Evolutionary conservation across 2,797 vertebrate genomes (phyloP), one percentile per base, ranked within the genome.

Genomic region (Gallirallus australis): DNA sequence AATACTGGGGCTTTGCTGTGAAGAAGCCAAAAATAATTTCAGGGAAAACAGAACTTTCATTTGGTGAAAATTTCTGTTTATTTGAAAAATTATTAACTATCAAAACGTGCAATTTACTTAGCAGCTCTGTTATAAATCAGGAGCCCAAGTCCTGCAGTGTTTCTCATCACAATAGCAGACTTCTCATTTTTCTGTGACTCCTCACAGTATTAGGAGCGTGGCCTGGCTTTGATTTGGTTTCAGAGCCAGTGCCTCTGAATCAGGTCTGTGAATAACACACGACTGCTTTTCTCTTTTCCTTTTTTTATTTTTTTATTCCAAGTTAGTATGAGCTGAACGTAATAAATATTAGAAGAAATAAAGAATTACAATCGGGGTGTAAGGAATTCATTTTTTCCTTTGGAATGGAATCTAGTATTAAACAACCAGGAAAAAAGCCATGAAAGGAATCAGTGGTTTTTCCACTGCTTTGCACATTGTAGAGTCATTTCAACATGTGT

Each of bases 401-500:
- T 54, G 25, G 69, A 90, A 90, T 24, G 53, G 47, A 66, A 86
- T 90, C 50, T 85, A 21, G 21, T 64, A 30, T 86, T 78, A 69
- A 92, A n/a, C 33, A 61, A 65, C 30, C 61, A 86, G 47, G 35
- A 68, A 88, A 87, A 87, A 94, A 81, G 21, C 60, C 65, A 39
- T 81, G 37, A 81, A 88, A 86, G 35, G 50, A 78, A 78, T 79
- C 76, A 37, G 53, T 87, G 87, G 8, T 47, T 93, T 96, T 96
- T 76, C 84, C 89, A 79, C 59, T 63, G 61, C 89, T 88, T 90
- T 93, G 75, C 95, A 90, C 89, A 66, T 52, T 88, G 87, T 86
- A 54, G 87, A 94, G 54, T 69, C 50, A 88, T 94, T 96, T 95
- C 91, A 92, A 56, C 65, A 28, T 78, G 77, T 71, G 79, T 78